Evolutionary conservation across 2,113 vertebrate genomes (phyloP).

Genomic region (Ceyx melanurus): DNA sequence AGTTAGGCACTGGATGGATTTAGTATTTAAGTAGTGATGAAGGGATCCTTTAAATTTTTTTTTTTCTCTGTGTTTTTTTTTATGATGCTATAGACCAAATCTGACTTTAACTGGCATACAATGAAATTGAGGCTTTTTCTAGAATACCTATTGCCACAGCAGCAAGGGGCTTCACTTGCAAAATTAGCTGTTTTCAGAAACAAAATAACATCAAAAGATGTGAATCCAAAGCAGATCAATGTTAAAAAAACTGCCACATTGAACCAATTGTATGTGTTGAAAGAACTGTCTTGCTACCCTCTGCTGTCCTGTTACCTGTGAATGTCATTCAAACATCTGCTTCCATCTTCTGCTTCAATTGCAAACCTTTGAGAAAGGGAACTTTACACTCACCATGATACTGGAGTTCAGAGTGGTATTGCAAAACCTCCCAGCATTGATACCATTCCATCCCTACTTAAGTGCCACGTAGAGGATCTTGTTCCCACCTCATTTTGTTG

Average conservation of each 20-base stretch:
- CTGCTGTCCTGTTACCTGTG: not conserved
- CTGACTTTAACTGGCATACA: not conserved
- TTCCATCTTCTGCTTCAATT: not conserved
- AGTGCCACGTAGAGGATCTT: not conserved
- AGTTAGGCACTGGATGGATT: not conserved
- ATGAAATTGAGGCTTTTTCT: not conserved
- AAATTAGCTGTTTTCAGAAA: not conserved
- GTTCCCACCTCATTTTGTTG: not conserved
- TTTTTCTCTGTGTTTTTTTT: not conserved
- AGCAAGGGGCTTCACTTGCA: not conserved
- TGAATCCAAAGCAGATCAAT: not conserved
- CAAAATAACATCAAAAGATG: not conserved
- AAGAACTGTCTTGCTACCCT: not conserved
- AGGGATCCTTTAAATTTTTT: not conserved
- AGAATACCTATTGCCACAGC: not conserved
- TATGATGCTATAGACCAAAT: not conserved
- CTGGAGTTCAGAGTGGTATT: not conserved
- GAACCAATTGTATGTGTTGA: not conserved
- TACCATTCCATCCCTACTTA: not conserved
- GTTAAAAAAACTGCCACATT: not conserved
- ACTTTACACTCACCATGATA: not conserved
- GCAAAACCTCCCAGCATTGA: not conserved
- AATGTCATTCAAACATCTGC: not conserved
- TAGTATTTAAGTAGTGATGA: not conserved
- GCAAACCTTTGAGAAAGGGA: not conserved